A percentile compares a stretch with the other conserved stretches of the same genome.
These are phyloP conservation scores for Thymallus thymallus DNA, from an alignment of 2,113 vertebrate genomes.

Conservation along the genomic window DNA sequence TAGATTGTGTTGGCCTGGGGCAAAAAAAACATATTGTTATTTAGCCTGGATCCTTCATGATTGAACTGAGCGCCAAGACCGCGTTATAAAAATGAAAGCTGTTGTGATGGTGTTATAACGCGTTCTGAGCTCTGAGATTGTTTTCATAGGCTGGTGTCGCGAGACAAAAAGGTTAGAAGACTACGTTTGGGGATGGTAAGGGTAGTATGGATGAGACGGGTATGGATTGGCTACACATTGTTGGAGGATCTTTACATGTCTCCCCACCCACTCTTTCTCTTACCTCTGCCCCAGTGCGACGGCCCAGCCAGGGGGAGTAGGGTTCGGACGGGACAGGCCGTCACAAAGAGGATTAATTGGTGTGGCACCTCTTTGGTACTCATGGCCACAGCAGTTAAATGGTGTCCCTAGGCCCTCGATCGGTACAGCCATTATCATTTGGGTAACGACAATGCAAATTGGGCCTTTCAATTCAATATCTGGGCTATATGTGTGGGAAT, in stretches of 20 bases:
- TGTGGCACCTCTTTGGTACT: constrained; percentile 66
- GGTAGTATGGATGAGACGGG: constrained; percentile 15
- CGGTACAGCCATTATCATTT: constrained; percentile 51
- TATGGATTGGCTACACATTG: constrained; percentile 54
- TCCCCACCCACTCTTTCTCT: constrained; percentile 21
- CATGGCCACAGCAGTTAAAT: constrained; percentile 72
- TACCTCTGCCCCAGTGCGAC: constrained; percentile 49
- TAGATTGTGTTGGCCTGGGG: too few species aligned
- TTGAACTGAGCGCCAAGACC: too few species aligned
- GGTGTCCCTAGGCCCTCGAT: constrained; percentile 60
- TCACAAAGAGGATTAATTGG: constrained; percentile 68
- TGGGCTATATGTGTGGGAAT: constrained; percentile 5
- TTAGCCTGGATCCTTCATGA: too few species aligned
- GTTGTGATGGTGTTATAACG: not conserved
- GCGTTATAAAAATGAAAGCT: too few species aligned
- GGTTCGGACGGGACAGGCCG: constrained; percentile 44
- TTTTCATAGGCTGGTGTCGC: constrained; percentile 5
- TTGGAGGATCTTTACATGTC: constrained; percentile 37
- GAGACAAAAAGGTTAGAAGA: constrained; percentile 47
- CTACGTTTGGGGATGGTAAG: constrained; percentile 31
- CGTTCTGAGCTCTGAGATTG: not conserved
- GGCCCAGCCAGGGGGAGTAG: constrained; percentile 47
- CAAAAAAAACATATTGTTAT: too few species aligned
- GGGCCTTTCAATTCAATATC: constrained; percentile 34
- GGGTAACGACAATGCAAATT: constrained; percentile 58